Conservation (phyloP, 2,888 invertebrate species). For the Agrotis ipsilon region DNA sequence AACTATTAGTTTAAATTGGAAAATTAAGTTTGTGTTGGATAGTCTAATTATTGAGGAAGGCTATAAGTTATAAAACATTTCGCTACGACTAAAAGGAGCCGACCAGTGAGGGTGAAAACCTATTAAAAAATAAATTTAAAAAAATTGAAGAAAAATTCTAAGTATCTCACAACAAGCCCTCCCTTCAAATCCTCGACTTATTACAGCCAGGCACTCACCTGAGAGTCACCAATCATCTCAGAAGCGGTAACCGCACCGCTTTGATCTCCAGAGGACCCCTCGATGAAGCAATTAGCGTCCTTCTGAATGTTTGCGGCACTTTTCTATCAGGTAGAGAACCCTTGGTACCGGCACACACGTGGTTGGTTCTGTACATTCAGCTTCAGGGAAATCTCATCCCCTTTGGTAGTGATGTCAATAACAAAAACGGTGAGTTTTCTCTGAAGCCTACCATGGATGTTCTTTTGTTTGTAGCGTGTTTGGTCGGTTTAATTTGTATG, state of each 20-base stretch:
- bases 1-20: too few relatives aligned
- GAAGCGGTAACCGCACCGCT: background rate
- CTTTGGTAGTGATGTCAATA: too few relatives aligned
- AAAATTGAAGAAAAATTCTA: background rate
- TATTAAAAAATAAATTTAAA: background rate
- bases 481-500: too few relatives aligned
- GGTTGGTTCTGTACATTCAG: background rate
- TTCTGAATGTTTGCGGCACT: conserved; percentile 17
- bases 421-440: too few relatives aligned
- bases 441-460: too few relatives aligned
- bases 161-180: background rate
- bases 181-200: background rate
- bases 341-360: too few relatives aligned
- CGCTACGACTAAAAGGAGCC: too few relatives aligned
- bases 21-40: too few relatives aligned
- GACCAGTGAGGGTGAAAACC: background rate
- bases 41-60: too few relatives aligned
- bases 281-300: conserved; percentile 34
- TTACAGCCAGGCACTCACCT: background rate
- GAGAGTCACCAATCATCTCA: conserved; percentile 4
- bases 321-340: conserved; percentile 1
- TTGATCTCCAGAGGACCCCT: conserved; percentile 34
- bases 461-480: conserved; percentile 2
- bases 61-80: too few relatives aligned
- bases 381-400: too few relatives aligned